These are phyloP conservation scores for Chromis chromis DNA, from an alignment of 2,797 vertebrate species.

Conservation along the genomic window DNA sequence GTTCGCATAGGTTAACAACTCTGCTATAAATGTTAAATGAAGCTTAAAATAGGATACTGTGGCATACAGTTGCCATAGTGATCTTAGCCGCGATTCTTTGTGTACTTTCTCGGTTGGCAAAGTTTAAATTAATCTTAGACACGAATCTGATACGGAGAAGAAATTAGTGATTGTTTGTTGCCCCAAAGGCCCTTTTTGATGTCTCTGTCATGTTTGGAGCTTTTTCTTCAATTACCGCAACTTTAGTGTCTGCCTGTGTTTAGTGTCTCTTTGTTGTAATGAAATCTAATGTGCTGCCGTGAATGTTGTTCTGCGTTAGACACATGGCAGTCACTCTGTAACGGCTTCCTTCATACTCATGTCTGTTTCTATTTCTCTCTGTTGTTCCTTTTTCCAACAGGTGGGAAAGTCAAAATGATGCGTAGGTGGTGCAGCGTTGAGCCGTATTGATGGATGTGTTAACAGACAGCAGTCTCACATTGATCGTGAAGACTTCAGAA, in stretches of 20 bases:
- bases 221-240: slow-evolving; percentile 48
- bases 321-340: slow-evolving; percentile 30
- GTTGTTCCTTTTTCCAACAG: slow-evolving; percentile 79
- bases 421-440: slow-evolving; percentile 89
- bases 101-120: slow-evolving; percentile 80
- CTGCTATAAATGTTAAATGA: slow-evolving; percentile 85
- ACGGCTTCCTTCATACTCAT: slow-evolving; percentile 38
- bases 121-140: slow-evolving; percentile 79
- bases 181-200: slow-evolving; percentile 54
- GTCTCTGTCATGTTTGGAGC: slow-evolving; percentile 49
- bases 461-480: slow-evolving; percentile 92
- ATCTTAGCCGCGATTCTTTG: slow-evolving; percentile 76
- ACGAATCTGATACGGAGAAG: slow-evolving; percentile 59
- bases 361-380: slow-evolving; percentile 42
- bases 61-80: slow-evolving; percentile 85
- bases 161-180: slow-evolving; percentile 64
- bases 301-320: slow-evolving; percentile 42
- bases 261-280: slow-evolving; percentile 46
- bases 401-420: slow-evolving; percentile 89
- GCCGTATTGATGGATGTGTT: slow-evolving; percentile 96
- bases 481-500: slow-evolving; percentile 90
- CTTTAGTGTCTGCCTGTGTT: slow-evolving; percentile 43
- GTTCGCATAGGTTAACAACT: slow-evolving; percentile 84
- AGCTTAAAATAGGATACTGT: slow-evolving; percentile 85
- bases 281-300: slow-evolving; percentile 31